Evolutionary conservation across 1,140 invertebrate genomes (phyloP).

Genomic region (Papilio machaon): DNA sequence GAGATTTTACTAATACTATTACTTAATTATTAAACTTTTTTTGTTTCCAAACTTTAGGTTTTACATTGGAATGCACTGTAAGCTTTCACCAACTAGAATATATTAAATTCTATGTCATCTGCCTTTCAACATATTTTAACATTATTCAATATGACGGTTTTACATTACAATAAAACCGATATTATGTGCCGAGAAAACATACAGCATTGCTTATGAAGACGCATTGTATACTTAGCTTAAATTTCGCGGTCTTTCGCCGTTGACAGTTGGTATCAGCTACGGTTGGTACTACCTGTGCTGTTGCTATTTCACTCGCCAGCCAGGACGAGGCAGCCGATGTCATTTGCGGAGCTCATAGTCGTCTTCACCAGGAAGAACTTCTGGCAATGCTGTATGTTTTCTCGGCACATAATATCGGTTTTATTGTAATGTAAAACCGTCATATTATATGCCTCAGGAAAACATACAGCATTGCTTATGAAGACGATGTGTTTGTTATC

Average conservation of each 20-base stretch:
- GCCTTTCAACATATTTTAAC: not conserved
- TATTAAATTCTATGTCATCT: not conserved
- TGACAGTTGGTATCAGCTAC: not conserved
- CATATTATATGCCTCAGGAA: not conserved
- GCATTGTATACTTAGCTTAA: no score
- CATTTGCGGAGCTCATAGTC: no score
- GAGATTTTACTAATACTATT: no score
- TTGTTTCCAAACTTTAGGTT: not conserved
- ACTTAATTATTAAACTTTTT: not conserved
- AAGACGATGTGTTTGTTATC: conserved; percentile 15
- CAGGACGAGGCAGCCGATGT: no score
- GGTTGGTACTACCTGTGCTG: not conserved
- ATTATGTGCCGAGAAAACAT: no score
- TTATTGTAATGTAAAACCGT: no score
- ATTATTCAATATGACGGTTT: not conserved
- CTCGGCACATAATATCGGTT: no score
- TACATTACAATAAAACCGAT: no score
- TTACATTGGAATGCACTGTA: not conserved
- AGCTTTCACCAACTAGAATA: not conserved
- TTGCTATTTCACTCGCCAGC: no score
- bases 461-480: not conserved
- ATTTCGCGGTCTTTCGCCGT: not conserved
- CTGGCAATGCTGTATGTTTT: no score
- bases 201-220: no score
- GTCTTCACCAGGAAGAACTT: no score